Percentiles rank a stretch among this genome's conserved stretches.
Evolutionary conservation across 2,113 vertebrate genomes (phyloP).

Genomic region (Grammomys dolichurus): DNA sequence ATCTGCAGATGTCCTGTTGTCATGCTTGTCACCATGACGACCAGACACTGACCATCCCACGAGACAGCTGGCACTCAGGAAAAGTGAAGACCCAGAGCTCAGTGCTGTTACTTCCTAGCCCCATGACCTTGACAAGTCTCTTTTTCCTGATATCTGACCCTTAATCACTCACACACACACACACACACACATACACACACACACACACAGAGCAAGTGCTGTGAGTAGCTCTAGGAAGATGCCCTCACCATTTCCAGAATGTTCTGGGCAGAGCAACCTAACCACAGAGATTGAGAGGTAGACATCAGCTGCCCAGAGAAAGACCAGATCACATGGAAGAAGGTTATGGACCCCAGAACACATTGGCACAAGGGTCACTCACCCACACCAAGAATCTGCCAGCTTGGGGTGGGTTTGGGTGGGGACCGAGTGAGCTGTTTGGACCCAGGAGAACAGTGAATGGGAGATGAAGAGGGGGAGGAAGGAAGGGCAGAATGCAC

Average conservation of each 20-base stretch:
- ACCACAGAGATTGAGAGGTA: not conserved
- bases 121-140: not conserved
- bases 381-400: not conserved
- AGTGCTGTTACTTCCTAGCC: not conserved
- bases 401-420: not conserved
- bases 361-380: accelerated
- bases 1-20: not conserved
- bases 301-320: not conserved
- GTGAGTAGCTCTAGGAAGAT: too few species aligned
- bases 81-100: not conserved
- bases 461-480: not conserved
- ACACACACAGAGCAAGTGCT: too few species aligned
- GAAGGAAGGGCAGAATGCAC: accelerated
- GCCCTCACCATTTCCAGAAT: not conserved
- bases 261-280: not conserved
- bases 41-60: not conserved
- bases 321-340: not conserved
- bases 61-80: not conserved
- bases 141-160: not conserved
- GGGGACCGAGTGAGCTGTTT: not conserved
- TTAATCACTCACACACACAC: not conserved
- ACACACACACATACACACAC: not conserved
- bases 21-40: not conserved
- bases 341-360: not conserved
- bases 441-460: not conserved